Conservation (phyloP, 2,113 vertebrate genomes). For the Danio rerio region DNA sequence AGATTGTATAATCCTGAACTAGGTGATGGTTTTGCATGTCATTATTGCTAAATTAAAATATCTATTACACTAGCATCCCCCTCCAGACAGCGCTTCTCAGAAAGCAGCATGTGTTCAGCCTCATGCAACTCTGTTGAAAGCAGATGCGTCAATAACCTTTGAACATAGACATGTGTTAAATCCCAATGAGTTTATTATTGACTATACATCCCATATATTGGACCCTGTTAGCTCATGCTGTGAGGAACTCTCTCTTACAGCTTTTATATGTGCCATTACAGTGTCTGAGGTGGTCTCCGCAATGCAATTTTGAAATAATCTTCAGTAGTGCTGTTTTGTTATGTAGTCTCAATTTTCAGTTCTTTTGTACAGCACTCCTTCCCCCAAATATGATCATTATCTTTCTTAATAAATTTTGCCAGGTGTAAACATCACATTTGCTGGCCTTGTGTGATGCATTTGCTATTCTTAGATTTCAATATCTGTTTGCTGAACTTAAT, state of each 20-base stretch:
- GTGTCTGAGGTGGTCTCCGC: neutral
- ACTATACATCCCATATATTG: neutral
- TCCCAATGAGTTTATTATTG: neutral
- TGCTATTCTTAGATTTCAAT: neutral
- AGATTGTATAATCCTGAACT: slow-evolving; percentile 4
- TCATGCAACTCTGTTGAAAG: slow-evolving; percentile 2
- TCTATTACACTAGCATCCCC: slow-evolving; percentile 25
- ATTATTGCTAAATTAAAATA: slow-evolving; percentile 42
- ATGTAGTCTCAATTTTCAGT: neutral
- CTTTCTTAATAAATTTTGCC: neutral
- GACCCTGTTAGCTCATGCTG: neutral
- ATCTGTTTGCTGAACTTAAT: neutral
- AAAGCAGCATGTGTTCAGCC: neutral
- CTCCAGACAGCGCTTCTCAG: neutral
- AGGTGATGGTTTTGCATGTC: neutral
- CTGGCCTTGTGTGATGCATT: neutral
- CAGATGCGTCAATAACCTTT: neutral
- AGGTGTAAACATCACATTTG: neutral
- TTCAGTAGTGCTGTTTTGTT: neutral
- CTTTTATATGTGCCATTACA: neutral
- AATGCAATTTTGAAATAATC: neutral
- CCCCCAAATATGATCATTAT: neutral
- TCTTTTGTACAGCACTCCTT: neutral
- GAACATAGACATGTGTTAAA: neutral
- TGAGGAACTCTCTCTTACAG: neutral